Percentiles rank a stretch among this genome's conserved stretches.
Evolutionary conservation across 2,888 invertebrate genomes (phyloP).

Genomic region (Scaeva pyrastri): DNA sequence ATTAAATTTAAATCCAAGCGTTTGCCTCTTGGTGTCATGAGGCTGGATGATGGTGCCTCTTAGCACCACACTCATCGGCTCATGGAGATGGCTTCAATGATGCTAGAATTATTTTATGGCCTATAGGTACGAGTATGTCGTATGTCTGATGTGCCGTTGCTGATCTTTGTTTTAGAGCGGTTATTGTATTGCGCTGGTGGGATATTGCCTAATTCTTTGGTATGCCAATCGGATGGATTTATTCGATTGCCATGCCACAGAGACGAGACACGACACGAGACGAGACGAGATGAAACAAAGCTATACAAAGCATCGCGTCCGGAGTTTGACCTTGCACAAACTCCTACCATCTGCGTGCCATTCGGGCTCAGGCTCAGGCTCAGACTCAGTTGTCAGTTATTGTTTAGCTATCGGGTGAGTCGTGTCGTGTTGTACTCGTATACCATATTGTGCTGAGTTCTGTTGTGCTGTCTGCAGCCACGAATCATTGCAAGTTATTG

Average conservation of each 20-base stretch:
- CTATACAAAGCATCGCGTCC: conserved; percentile 41
- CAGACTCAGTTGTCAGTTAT: conserved; percentile 66
- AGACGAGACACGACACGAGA: too few species aligned
- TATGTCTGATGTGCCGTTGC: conserved; percentile 23
- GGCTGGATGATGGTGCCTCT: conserved; percentile 28
- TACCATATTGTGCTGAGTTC: too few species aligned
- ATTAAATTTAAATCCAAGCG: conserved; percentile 50
- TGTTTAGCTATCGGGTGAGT: conserved; percentile 63
- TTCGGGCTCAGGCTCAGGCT: not conserved
- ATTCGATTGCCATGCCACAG: conserved; percentile 53
- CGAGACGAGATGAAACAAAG: too few species aligned
- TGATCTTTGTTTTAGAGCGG: conserved; percentile 55
- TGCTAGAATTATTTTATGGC: conserved; percentile 19
- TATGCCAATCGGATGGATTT: conserved; percentile 68
- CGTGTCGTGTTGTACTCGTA: too few species aligned
- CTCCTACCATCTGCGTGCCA: conserved; percentile 67
- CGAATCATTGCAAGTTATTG: conserved; percentile 33
- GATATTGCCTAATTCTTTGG: conserved; percentile 60
- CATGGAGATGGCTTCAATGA: conserved; percentile 32
- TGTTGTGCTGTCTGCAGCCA: not conserved
- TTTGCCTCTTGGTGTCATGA: conserved; percentile 35
- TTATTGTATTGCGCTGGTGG: conserved; percentile 59
- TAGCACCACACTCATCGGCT: not conserved
- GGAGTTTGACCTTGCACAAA: conserved; percentile 71
- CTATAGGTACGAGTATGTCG: not conserved